Conservation (phyloP, 2,888 invertebrate genomes). For the Oxycera nigricornis region DNA sequence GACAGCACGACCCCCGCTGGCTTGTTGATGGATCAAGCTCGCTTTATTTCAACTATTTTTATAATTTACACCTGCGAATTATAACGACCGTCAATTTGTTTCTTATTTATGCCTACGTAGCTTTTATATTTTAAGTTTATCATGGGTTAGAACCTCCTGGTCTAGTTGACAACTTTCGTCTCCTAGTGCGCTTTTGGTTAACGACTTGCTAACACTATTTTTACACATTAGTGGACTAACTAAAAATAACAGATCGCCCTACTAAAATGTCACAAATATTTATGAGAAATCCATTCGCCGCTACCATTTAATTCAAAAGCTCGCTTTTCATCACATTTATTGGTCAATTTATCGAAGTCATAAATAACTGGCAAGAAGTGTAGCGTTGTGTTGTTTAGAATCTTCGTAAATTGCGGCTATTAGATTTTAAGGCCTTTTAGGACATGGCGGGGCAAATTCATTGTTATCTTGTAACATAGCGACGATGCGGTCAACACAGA, state of each 20-base stretch:
- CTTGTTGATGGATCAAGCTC: too few relatives aligned
- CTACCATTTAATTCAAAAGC: conserved; percentile 42
- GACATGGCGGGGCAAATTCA: conserved; percentile 84
- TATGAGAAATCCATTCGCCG: neutral
- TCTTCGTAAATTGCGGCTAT: conserved; percentile 69
- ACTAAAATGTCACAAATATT: conserved; percentile 48
- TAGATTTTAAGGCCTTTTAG: conserved; percentile 73
- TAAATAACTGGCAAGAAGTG: conserved; percentile 75
- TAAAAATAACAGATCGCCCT: conserved; percentile 56
- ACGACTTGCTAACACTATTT: too few relatives aligned
- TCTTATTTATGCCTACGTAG: too few relatives aligned
- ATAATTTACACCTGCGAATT: too few relatives aligned
- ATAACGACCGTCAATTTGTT: too few relatives aligned
- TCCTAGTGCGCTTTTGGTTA: too few relatives aligned
- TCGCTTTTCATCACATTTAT: conserved; percentile 56
- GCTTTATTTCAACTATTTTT: too few relatives aligned
- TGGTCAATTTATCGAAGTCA: conserved; percentile 53
- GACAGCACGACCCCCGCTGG: too few relatives aligned
- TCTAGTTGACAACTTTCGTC: too few relatives aligned
- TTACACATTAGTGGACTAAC: too few relatives aligned
- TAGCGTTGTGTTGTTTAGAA: conserved; percentile 76
- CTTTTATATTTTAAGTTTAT: too few relatives aligned
- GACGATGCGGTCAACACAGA: conserved; percentile 83
- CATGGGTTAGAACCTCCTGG: too few relatives aligned
- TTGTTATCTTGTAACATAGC: conserved; percentile 80